Evolutionary conservation across 2,113 vertebrate species (phyloP), one percentile per base, ranked within the genome.

Genomic region (Lamprologus tigripictilis): DNA sequence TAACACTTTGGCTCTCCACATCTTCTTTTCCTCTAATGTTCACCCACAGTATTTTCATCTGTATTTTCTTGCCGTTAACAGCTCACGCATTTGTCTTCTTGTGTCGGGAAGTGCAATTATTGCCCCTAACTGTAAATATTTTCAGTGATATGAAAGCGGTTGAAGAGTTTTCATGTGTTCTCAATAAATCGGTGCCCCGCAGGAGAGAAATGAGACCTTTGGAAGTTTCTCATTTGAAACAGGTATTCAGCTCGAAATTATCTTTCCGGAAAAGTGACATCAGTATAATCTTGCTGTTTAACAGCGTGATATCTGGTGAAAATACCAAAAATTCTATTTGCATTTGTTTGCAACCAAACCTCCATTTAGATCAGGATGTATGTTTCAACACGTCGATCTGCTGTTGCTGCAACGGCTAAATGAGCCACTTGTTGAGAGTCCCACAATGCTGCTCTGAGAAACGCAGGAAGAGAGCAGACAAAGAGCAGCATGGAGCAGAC

Each of bases 391-490:
- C 83, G 33, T 73, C 10, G 17, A 42, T 54, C 63, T 3, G 49
- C 51, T 37, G 86, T 42, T 81, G 14, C 86, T 49, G 68, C 82
- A 35, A 58, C 12, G 13, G 31, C 86, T 94, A 92, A 93, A 94
- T 90, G 92, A 94, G 87, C 79, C 82, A 86, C 92, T 92, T 93
- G 94, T 94, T 95, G 94, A 96, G 93, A 80, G 84, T 83, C 81
- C 84, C 88, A 95, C 96, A 96, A 95, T 94, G 93, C 92, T 31
- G 83, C 86, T n/a, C 68, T 89, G 94, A 95, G 89, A 94, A 95
- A 95, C 26, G 86, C 94, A 95, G 96, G 94, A 96, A 95, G 93
- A 76, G 84, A 71, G 86, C 88, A 93, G 93, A 96, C 94, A 95
- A 94, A 94, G 90, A 89, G 21, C 71, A 85, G 84, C 84, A 63